Percentiles rank a stretch among this genome's conserved stretches.
Evolutionary conservation across 2,113 vertebrate species (phyloP).

Genomic region (Rhombomys opimus): DNA sequence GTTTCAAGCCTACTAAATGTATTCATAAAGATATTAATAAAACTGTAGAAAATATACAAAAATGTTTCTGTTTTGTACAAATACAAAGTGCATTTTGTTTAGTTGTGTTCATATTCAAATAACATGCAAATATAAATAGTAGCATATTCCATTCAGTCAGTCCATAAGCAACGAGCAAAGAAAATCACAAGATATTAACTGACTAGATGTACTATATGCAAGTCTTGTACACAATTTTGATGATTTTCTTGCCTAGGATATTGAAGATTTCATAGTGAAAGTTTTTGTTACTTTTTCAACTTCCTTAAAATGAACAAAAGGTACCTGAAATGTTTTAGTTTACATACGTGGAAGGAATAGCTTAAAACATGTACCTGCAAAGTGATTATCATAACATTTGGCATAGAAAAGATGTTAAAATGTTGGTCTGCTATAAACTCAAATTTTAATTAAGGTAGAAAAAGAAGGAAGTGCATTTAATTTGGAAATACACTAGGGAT

Average conservation of each 20-base stretch:
- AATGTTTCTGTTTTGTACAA: not conserved
- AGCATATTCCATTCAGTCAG: not conserved
- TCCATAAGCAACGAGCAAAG: not conserved
- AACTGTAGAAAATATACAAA: not conserved
- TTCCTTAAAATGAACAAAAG: not conserved
- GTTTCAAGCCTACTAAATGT: not conserved
- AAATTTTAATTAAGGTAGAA: not conserved
- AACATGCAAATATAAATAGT: not conserved
- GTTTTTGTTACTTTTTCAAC: not conserved
- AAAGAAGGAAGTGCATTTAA: not conserved
- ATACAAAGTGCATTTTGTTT: not conserved
- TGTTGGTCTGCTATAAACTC: not conserved
- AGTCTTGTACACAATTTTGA: not conserved
- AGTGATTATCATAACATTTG: not conserved
- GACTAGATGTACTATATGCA: not conserved
- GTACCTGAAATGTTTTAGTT: not conserved
- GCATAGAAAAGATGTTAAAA: conserved; percentile 19
- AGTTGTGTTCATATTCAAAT: conserved; percentile 12
- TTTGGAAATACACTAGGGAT: not conserved
- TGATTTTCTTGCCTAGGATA: not conserved
- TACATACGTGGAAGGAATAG: not conserved
- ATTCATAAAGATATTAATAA: not conserved
- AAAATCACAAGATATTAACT: not conserved
- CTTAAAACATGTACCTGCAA: not conserved
- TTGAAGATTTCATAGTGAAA: not conserved